These are phyloP conservation scores for Zonitis immaculata DNA, from an alignment of 2,888 invertebrate genomes.

Conservation along the genomic window DNA sequence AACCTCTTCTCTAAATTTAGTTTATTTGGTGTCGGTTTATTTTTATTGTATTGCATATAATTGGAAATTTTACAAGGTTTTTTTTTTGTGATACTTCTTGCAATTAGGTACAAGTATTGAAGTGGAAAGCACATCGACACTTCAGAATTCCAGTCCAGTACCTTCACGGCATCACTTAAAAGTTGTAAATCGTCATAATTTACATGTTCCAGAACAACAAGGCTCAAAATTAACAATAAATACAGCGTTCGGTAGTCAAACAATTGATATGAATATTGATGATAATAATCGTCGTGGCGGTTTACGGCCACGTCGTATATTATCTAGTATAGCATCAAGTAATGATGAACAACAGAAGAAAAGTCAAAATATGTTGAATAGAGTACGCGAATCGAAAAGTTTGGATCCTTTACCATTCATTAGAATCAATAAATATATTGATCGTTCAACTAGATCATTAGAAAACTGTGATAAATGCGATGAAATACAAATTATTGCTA, in stretches of 20 bases:
- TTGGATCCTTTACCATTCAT: constrained; percentile 58
- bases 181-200: constrained; percentile 48
- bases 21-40: constrained; percentile 25
- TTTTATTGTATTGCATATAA: neutral
- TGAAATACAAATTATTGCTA: constrained; percentile 46
- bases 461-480: constrained; percentile 52
- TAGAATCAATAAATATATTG: constrained; percentile 24
- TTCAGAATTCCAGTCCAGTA: constrained; percentile 53
- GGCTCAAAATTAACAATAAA: constrained; percentile 51
- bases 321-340: constrained; percentile 65
- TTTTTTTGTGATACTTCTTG: neutral
- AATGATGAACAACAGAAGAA: constrained; percentile 52
- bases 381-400: constrained; percentile 59
- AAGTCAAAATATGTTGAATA: constrained; percentile 39
- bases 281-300: constrained; percentile 28
- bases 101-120: constrained; percentile 50
- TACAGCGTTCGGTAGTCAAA: constrained; percentile 45
- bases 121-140: constrained; percentile 54
- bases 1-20: constrained; percentile 15
- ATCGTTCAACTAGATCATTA: constrained; percentile 46
- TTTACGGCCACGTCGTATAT: constrained; percentile 50
- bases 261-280: constrained; percentile 35
- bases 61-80: neutral
- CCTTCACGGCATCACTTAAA: constrained; percentile 42
- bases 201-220: constrained; percentile 52